Conservation (phyloP, 2,113 vertebrate genomes). For the Gymnobelideus leadbeateri region DNA sequence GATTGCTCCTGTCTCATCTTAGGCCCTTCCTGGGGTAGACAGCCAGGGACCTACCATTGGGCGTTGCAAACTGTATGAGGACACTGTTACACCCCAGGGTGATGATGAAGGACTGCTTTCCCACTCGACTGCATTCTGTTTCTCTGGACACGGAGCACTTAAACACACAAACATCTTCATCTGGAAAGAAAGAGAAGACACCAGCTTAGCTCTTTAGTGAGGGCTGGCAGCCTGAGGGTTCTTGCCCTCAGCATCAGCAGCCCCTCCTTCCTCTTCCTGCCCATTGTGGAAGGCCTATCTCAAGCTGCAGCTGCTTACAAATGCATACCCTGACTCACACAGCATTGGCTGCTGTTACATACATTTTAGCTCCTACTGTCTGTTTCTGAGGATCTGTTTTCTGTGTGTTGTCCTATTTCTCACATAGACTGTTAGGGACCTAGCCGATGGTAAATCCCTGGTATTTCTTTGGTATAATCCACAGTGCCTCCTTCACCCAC, state of each 20-base stretch:
- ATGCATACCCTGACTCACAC: too few species aligned
- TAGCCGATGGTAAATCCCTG: not conserved
- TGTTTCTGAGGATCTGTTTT: not conserved
- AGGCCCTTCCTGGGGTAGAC: fast-evolving
- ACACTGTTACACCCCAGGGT: conserved; percentile 96
- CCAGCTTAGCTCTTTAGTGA: not conserved
- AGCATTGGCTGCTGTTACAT: too few species aligned
- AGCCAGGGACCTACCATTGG: conserved; percentile 85
- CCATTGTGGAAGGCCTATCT: not conserved
- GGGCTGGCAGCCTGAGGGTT: not conserved
- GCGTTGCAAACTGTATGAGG: conserved; percentile 94
- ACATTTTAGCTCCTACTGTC: not conserved
- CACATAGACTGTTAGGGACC: not conserved
- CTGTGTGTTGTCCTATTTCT: not conserved
- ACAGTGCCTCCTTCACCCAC: not conserved
- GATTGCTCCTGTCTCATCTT: not conserved
- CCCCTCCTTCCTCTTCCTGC: not conserved
- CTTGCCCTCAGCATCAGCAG: too few species aligned
- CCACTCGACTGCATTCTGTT: conserved; percentile 96
- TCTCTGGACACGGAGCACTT: conserved; percentile 93
- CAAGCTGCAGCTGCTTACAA: not conserved
- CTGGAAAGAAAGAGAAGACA: conserved; percentile 69
- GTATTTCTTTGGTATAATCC: not conserved
- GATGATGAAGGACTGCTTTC: conserved; percentile 98
- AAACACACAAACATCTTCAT: conserved; percentile 94